Percentiles rank a stretch among this genome's conserved stretches.
phyloP scores from a whole-genome alignment of 2,113 vertebrate species.

The Ochotona princeps region DNA sequence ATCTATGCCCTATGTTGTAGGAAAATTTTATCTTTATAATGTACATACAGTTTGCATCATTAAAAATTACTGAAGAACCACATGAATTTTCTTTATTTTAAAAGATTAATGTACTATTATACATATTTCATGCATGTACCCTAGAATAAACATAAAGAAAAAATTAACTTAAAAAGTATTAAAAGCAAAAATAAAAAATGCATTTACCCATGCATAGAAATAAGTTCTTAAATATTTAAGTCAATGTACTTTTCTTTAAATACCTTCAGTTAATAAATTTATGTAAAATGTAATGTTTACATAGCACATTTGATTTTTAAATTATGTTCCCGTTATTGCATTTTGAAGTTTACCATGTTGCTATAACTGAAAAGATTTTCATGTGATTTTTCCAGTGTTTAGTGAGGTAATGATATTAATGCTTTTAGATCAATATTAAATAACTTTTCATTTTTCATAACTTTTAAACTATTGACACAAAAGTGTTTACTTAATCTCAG shows the following conservation, averaged over 20 bases:
- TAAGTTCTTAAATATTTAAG: slow-evolving; percentile 42
- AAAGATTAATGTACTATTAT: background rate
- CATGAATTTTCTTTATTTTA: background rate
- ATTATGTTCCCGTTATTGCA: slow-evolving; percentile 35
- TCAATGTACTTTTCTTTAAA: background rate
- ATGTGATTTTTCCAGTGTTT: slow-evolving; percentile 40
- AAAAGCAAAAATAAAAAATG: slow-evolving; percentile 42
- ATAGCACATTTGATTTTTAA: slow-evolving; percentile 36
- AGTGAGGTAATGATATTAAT: slow-evolving; percentile 10
- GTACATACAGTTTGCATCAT: background rate
- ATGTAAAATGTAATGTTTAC: slow-evolving; percentile 14
- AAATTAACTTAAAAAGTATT: slow-evolving; percentile 21
- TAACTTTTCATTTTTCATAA: slow-evolving; percentile 35
- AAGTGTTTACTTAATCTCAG: slow-evolving; percentile 44
- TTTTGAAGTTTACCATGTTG: slow-evolving; percentile 39
- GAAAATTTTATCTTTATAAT: background rate
- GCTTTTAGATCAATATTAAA: slow-evolving; percentile 42
- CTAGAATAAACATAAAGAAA: slow-evolving; percentile 39
- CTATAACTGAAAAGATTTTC: background rate
- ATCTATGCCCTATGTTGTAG: background rate
- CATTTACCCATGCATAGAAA: background rate
- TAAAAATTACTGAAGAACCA: slow-evolving; percentile 24
- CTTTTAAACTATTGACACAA: slow-evolving; percentile 31
- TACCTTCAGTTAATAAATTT: slow-evolving; percentile 20
- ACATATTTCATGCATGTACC: background rate